Percentiles rank a stretch among this genome's conserved stretches.
phyloP scores from a whole-genome alignment of 1,140 invertebrate species.

The Pararge aegeria region DNA sequence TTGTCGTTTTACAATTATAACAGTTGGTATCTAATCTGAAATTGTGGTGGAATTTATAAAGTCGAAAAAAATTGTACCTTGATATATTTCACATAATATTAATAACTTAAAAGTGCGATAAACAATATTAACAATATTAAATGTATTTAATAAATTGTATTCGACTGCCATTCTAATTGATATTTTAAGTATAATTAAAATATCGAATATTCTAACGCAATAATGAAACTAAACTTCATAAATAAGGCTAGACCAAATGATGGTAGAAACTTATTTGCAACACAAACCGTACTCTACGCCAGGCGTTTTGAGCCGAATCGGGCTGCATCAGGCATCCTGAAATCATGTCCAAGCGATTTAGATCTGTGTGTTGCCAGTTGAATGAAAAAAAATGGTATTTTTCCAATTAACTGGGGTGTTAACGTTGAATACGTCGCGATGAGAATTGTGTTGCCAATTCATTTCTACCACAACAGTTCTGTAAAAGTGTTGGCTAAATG shows the following conservation, averaged over 20 bases:
- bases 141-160: slow-evolving; percentile 12
- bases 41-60: not conserved
- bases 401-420: no score
- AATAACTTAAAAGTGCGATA: not conserved
- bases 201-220: not conserved
- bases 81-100: not conserved
- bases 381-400: no score
- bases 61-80: not conserved
- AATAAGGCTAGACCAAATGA: slow-evolving; percentile 23
- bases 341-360: no score
- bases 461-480: slow-evolving; percentile 30
- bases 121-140: not conserved
- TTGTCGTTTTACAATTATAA: slow-evolving; percentile 10
- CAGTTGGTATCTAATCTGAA: not conserved
- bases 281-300: no score
- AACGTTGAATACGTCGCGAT: no score
- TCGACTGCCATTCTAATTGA: slow-evolving; percentile 10
- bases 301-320: no score
- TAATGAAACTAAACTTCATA: slow-evolving; percentile 10
- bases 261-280: no score
- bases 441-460: no score
- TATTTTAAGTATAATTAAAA: not conserved
- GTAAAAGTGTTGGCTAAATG: slow-evolving; percentile 50
- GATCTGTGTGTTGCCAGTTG: no score
- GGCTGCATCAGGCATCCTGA: no score